phyloP scores from a whole-genome alignment of 1,140 invertebrate species.

The Scaptomyza montana region DNA sequence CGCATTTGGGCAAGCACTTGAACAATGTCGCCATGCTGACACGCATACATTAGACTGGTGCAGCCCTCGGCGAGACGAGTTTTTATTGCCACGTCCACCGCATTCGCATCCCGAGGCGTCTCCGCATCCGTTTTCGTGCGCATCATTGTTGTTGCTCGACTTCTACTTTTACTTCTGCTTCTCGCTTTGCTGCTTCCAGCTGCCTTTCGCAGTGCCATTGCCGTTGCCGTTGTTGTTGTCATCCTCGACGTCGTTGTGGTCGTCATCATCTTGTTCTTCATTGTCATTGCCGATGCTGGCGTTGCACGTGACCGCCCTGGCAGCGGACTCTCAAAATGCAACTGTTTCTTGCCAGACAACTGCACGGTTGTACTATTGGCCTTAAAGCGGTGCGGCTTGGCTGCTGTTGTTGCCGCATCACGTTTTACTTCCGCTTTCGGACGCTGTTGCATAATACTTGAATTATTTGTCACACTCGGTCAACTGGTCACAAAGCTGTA shows the following conservation, averaged over 20 bases:
- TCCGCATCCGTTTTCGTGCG: neutral
- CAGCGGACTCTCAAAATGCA: conserved; percentile 78
- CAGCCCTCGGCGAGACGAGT: conserved; percentile 85
- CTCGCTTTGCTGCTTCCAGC: too few species aligned
- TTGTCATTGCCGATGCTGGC: conserved; percentile 22
- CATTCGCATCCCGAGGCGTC: conserved; percentile 1
- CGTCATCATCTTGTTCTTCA: conserved; percentile 6
- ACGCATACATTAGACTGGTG: conserved; percentile 94
- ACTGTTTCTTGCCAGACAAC: conserved; percentile 62
- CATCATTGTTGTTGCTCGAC: neutral
- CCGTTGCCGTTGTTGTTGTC: conserved; percentile 3
- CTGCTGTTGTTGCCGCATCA: conserved; percentile 44
- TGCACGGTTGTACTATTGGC: conserved; percentile 19
- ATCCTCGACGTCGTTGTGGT: neutral
- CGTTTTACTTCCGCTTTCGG: conserved; percentile 50
- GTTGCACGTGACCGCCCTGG: conserved; percentile 55
- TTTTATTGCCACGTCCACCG: conserved; percentile 52
- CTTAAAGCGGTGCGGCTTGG: conserved; percentile 69
- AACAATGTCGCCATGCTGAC: conserved; percentile 89
- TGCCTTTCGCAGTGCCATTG: too few species aligned
- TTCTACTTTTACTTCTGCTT: neutral
- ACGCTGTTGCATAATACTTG: conserved; percentile 57
- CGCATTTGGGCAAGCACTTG: conserved; percentile 85
- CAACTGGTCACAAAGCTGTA: conserved; percentile 39
- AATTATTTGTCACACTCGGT: neutral